These are phyloP conservation scores for Serripes groenlandicus DNA, from an alignment of 2,888 invertebrate genomes.

Conservation along the genomic window DNA sequence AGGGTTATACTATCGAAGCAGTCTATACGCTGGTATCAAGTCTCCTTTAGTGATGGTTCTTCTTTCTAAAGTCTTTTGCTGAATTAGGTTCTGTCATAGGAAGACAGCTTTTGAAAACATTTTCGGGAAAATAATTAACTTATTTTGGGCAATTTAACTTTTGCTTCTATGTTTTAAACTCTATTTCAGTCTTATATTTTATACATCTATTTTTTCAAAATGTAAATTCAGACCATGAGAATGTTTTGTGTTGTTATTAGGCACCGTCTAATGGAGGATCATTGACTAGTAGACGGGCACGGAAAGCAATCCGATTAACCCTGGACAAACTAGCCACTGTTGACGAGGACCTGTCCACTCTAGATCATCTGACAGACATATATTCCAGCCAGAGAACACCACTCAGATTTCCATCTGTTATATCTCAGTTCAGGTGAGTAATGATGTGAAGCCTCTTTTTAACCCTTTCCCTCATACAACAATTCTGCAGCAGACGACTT, in stretches of 20 bases:
- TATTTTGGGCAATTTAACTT: too few relatives aligned
- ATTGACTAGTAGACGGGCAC: constrained; percentile 74
- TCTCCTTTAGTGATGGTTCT: too few relatives aligned
- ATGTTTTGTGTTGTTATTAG: constrained; percentile 52
- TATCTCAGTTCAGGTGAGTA: constrained; percentile 83
- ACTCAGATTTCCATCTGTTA: constrained; percentile 76
- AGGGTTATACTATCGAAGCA: too few relatives aligned
- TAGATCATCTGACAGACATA: constrained; percentile 71
- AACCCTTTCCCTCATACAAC: too few relatives aligned
- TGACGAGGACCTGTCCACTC: constrained; percentile 61
- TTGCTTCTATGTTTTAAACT: too few relatives aligned
- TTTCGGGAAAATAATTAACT: background rate
- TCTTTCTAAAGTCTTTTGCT: too few relatives aligned
- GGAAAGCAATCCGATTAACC: constrained; percentile 74
- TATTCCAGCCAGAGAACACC: constrained; percentile 81
- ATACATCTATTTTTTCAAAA: background rate
- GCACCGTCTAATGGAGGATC: constrained; percentile 80
- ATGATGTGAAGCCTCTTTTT: too few relatives aligned
- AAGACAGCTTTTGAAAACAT: background rate
- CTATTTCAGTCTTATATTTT: background rate
- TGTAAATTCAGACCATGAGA: background rate
- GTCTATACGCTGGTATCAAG: too few relatives aligned
- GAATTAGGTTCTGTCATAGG: too few relatives aligned
- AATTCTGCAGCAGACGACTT: too few relatives aligned
- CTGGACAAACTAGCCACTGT: constrained; percentile 77